phyloP scores from a whole-genome alignment of 1,140 invertebrate species.

The silkworm (Bombyx mori) region DNA sequence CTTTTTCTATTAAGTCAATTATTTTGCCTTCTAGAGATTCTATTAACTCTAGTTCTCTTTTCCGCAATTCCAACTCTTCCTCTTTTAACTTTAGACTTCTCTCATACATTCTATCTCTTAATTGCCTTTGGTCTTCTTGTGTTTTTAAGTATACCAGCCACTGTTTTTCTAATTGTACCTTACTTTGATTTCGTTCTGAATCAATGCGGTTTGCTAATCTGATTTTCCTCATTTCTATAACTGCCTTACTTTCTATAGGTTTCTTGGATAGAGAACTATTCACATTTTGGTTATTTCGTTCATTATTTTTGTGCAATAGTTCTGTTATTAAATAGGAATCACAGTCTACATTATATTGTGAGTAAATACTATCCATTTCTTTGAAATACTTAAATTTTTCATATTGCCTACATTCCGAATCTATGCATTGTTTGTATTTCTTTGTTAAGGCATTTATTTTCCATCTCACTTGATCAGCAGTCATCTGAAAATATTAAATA shows the following conservation, averaged over 20 bases:
- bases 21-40: conserved; percentile 28
- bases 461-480: conserved; percentile 33
- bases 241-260: conserved; percentile 24
- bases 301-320: conserved; percentile 20
- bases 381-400: conserved; percentile 35
- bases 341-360: conserved; percentile 30
- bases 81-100: conserved; percentile 25
- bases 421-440: conserved; percentile 32
- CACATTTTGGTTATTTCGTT: conserved; percentile 9
- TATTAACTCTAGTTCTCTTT: conserved; percentile 27
- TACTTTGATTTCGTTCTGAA: conserved; percentile 28
- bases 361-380: conserved; percentile 33
- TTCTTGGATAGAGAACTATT: conserved; percentile 3
- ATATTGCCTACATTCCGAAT: conserved; percentile 18
- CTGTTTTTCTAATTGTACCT: conserved; percentile 34
- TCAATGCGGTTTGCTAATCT: conserved; percentile 35
- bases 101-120: conserved; percentile 26
- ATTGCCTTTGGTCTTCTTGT: conserved; percentile 23
- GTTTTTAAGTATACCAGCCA: conserved; percentile 35
- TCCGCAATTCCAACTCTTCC: conserved; percentile 28
- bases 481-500: conserved; percentile 17
- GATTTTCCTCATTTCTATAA: conserved; percentile 32
- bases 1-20: conserved; percentile 25
- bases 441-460: conserved; percentile 37
- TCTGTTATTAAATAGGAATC: conserved; percentile 22